phyloP scores from a whole-genome alignment of 1,140 invertebrate genomes.

The Cydia splendana region DNA sequence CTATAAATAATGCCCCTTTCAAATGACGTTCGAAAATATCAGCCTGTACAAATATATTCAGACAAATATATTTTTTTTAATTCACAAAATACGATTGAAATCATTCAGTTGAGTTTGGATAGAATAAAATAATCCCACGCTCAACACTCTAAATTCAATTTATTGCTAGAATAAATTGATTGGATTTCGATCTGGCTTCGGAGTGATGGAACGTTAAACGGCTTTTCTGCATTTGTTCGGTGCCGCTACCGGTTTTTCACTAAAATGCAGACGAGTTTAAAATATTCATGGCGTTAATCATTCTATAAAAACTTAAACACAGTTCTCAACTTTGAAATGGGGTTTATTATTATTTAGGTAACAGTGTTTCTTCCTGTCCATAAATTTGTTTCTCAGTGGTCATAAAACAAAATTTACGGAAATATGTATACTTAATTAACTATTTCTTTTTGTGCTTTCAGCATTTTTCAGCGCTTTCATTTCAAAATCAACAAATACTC shows the following conservation, averaged over 20 bases:
- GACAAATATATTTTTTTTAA: not conserved
- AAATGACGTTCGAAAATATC: no score
- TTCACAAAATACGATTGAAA: not conserved
- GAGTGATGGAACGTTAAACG: slow-evolving; percentile 24
- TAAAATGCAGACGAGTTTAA: not conserved
- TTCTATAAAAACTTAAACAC: not conserved
- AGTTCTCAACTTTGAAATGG: not conserved
- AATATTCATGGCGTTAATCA: not conserved
- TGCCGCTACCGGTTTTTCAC: not conserved
- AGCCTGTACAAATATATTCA: not conserved
- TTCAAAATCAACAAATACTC: no score
- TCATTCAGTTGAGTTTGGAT: not conserved
- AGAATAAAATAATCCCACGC: slow-evolving; percentile 12
- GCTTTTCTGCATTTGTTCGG: slow-evolving; percentile 14
- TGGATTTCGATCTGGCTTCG: slow-evolving; percentile 22
- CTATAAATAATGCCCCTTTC: not conserved
- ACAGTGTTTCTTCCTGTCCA: not conserved
- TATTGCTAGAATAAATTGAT: slow-evolving; percentile 33
- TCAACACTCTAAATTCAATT: slow-evolving; percentile 32
- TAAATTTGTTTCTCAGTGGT: no score
- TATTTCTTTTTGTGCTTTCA: no score
- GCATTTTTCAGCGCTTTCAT: no score
- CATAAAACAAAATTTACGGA: no score
- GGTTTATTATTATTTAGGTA: no score
- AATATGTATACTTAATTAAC: no score